Evolutionary conservation across 2,113 vertebrate species (phyloP).

Genomic region (Formicarius rufipectus): DNA sequence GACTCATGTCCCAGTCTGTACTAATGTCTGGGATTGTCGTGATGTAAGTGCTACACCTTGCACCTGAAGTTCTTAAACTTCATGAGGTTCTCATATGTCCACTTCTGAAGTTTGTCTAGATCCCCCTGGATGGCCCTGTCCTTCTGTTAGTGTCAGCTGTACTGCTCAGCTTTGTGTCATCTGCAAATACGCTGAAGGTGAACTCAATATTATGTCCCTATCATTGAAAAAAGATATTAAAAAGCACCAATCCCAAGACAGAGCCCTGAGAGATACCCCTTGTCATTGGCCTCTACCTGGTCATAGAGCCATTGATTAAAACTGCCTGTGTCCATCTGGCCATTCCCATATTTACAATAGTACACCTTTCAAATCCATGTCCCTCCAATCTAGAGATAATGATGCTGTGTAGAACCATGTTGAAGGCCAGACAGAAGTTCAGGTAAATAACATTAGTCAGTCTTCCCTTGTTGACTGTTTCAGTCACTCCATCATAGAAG

Average conservation of each 20-base stretch:
- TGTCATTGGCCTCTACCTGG: background rate
- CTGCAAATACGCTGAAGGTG: background rate
- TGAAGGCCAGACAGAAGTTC: background rate
- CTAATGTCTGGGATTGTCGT: background rate
- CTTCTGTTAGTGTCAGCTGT: background rate
- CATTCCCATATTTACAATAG: background rate
- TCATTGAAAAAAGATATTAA: background rate
- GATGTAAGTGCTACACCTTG: background rate
- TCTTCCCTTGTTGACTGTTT: background rate
- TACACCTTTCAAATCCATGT: background rate
- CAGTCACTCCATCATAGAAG: background rate
- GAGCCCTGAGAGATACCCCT: background rate
- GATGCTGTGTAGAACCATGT: background rate
- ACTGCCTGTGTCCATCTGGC: background rate
- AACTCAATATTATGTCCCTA: rapidly evolving
- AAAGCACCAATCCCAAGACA: background rate
- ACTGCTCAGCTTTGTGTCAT: background rate
- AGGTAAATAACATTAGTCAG: background rate
- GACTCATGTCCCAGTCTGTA: background rate
- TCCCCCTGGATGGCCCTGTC: background rate
- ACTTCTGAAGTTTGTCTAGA: background rate
- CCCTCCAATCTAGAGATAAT: background rate
- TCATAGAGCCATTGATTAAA: background rate
- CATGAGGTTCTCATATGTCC: background rate
- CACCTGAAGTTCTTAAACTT: background rate